Evolutionary conservation across 1,140 invertebrate genomes (phyloP).

Genomic region (Bombus terrestris): DNA sequence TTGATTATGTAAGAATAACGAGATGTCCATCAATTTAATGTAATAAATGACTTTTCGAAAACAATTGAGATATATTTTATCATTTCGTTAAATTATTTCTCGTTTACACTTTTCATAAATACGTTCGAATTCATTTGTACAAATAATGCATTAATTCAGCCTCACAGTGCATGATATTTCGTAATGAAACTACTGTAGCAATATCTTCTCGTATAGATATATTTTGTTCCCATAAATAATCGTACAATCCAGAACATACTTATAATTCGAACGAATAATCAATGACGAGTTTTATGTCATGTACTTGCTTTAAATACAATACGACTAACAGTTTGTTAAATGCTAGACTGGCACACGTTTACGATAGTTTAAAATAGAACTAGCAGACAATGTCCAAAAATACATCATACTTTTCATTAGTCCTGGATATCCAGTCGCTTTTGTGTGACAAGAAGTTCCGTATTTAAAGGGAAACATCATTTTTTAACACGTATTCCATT

Average conservation of each 20-base stretch:
- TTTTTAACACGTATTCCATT: neutral
- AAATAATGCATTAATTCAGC: neutral
- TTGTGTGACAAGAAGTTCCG: constrained; percentile 11
- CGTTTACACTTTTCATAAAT: constrained; percentile 3
- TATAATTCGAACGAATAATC: neutral
- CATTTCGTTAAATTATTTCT: neutral
- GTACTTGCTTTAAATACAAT: neutral
- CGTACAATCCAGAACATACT: neutral
- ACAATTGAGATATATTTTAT: neutral
- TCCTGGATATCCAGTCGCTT: constrained; percentile 58
- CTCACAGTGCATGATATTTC: constrained; percentile 16
- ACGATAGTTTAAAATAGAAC: constrained; percentile 73
- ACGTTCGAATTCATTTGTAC: neutral
- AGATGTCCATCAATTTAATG: neutral
- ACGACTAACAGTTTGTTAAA: neutral
- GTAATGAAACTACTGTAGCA: neutral
- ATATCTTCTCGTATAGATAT: no score
- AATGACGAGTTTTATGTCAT: neutral
- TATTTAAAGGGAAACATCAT: neutral
- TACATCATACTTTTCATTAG: constrained; percentile 68
- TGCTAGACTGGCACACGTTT: constrained; percentile 37
- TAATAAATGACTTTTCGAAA: neutral
- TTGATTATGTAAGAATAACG: neutral
- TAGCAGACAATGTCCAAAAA: constrained; percentile 73
- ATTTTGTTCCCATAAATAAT: neutral